Percentiles rank a stretch among this genome's conserved stretches.
Evolutionary conservation across 2,797 vertebrate species (phyloP).

Genomic region (Pristis pectinata): DNA sequence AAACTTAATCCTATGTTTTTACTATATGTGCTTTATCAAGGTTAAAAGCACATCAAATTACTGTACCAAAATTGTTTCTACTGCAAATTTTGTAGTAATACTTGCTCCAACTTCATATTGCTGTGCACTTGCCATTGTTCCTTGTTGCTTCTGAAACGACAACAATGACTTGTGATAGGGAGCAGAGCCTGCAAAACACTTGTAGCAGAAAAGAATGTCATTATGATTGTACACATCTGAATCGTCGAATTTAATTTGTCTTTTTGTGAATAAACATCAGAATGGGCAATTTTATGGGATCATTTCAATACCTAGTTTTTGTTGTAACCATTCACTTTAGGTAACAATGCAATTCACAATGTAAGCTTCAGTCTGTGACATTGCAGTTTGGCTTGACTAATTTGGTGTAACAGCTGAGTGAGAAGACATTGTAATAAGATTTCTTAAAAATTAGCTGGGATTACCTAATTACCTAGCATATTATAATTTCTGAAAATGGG

Average conservation of each 20-base stretch:
- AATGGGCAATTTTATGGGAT: background rate
- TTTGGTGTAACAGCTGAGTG: too few species aligned
- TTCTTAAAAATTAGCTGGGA: too few species aligned
- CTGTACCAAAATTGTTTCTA: background rate
- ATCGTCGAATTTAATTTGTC: background rate
- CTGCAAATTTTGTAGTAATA: background rate
- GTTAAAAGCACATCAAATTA: background rate
- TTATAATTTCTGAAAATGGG: too few species aligned
- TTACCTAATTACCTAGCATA: too few species aligned
- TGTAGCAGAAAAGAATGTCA: background rate
- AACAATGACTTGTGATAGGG: background rate
- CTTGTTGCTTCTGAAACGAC: background rate
- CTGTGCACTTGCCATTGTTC: background rate
- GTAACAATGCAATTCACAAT: too few species aligned
- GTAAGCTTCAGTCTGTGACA: too few species aligned
- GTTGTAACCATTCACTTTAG: too few species aligned
- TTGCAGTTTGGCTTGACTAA: too few species aligned
- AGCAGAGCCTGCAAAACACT: background rate
- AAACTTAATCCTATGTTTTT: background rate
- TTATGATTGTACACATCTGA: background rate
- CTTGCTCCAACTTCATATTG: background rate
- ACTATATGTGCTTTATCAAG: background rate
- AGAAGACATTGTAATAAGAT: too few species aligned
- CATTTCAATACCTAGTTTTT: background rate
- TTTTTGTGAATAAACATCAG: constrained; percentile 8